Evolutionary conservation across 2,888 invertebrate genomes (phyloP).

Genomic region (Melieria crassipennis): DNA sequence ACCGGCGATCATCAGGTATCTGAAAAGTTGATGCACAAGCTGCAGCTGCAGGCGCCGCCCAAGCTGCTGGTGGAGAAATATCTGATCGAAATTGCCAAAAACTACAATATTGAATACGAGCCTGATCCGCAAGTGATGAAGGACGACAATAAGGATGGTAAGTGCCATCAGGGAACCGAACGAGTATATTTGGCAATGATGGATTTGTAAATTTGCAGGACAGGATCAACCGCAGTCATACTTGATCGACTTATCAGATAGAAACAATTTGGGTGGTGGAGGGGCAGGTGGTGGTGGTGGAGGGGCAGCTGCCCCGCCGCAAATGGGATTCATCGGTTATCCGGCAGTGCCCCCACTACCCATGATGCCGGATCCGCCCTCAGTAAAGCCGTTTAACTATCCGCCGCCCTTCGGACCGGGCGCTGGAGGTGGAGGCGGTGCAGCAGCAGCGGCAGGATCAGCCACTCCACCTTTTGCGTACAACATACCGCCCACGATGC

Average conservation of each 20-base stretch:
- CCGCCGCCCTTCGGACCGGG: constrained; percentile 65
- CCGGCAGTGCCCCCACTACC: constrained; percentile 78
- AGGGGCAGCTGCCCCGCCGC: constrained; percentile 70
- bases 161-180: not conserved
- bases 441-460: constrained; percentile 13
- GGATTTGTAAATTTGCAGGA: constrained; percentile 56
- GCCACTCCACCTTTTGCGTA: constrained; percentile 67
- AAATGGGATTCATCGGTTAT: constrained; percentile 84
- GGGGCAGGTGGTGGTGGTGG: constrained; percentile 63
- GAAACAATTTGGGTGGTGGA: constrained; percentile 70
- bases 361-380: constrained; percentile 67
- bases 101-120: constrained; percentile 92
- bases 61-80: constrained; percentile 93
- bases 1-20: constrained; percentile 89
- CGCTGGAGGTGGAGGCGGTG: constrained; percentile 65
- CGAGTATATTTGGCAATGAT: not conserved
- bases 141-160: constrained; percentile 69
- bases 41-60: constrained; percentile 94
- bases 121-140: constrained; percentile 93
- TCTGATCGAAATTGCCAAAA: constrained; percentile 95
- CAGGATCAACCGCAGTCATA: constrained; percentile 69
- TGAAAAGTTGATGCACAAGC: constrained; percentile 91
- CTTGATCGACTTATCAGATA: constrained; percentile 74
- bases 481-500: constrained; percentile 66
- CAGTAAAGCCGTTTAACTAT: constrained; percentile 74